phyloP scores from a whole-genome alignment of 2,113 vertebrate genomes.

The Burhinus oedicnemus region DNA sequence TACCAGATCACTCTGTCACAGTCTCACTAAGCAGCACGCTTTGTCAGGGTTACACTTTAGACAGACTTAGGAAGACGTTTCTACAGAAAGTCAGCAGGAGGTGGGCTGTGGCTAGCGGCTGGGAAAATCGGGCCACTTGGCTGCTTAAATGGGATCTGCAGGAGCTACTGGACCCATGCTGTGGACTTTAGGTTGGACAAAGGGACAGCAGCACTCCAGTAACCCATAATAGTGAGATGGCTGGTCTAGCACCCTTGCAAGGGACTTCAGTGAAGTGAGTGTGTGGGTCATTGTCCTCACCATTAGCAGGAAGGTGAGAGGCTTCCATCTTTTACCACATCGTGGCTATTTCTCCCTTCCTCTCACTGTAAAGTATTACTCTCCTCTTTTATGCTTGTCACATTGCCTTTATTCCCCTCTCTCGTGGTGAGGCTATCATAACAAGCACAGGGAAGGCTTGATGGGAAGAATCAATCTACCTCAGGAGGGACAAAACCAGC shows the following conservation, averaged over 20 bases:
- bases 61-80: background rate
- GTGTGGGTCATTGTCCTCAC: background rate
- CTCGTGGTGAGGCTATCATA: rapidly evolving
- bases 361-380: background rate
- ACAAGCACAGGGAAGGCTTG: background rate
- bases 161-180: background rate
- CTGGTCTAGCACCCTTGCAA: background rate
- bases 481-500: background rate
- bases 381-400: background rate
- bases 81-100: background rate
- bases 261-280: rapidly evolving
- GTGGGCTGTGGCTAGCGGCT: background rate
- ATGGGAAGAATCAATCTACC: background rate
- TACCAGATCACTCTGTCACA: background rate
- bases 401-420: background rate
- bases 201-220: no score
- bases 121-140: background rate
- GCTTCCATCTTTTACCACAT: background rate
- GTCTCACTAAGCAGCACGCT: background rate
- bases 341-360: background rate
- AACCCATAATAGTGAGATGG: rapidly evolving
- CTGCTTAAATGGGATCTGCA: background rate
- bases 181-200: background rate
- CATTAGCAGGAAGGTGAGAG: background rate
- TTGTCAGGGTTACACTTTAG: background rate